Base-by-base conservation (phyloP, 1,140 invertebrate species). In the Microplitis mediator region DNA sequence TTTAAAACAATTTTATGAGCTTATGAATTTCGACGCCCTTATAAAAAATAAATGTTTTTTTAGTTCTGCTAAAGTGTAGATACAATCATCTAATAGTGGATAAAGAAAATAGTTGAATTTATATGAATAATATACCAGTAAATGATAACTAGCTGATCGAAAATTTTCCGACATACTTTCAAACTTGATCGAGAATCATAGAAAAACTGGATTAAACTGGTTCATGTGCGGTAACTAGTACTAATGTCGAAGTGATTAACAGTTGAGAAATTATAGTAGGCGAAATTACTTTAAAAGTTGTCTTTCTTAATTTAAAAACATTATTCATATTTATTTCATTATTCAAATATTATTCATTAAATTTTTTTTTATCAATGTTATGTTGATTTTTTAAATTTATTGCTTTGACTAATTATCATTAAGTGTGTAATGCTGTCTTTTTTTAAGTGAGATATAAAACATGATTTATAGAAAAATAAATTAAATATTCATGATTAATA, bases 181-280 rank as follows among this genome's bases (percentile, higher is more conserved):
- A 62, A 58, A 58, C 56, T 58, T 58, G 56, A 58, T 58, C 23
- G 16, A 16, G 9, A 58, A 23, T 16, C 5, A 39, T 62, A 34
- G 23, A 62, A 39, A 36, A 62, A 64, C 62, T 64, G 62, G 62
- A 0, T 36, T 6, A 50, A 64, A 64, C 62, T 64, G 62, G 62
- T 64, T 64, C 36, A 50, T 36, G 4, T 50, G 4, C 9, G 32
- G 8, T 39, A 39, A 36, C 32, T 36, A 4, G n/a, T 14, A 35
- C n/a, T 31, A 51, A 64, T 64, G 6, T 50, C 14, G 23, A 50
- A 45, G 11, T 50, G 14, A 64, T 64, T 14, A 45, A 35, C 4
- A 31, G 32, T 50, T 64, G 45, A 63, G 35, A 63, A 63, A 63
- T 63, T 6, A 63, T 63, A 14, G 34, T 63, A 14, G 61, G 35